Base-by-base conservation (phyloP, 2,888 invertebrate species). In the Philonicus albiceps region DNA sequence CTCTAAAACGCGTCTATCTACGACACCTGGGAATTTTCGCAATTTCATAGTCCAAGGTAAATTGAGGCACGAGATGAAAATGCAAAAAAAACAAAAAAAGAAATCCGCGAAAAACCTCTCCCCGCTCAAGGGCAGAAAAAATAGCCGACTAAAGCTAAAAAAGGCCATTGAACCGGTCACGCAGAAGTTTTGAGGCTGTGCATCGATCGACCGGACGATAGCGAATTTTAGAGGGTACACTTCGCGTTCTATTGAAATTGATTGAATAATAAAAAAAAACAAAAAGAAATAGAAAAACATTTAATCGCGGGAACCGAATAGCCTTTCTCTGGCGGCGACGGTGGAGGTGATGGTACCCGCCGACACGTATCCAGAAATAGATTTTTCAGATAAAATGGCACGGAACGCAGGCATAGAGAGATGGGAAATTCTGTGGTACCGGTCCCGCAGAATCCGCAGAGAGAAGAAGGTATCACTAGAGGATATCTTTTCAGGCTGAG, bases 401-500 rank as follows among this genome's bases (percentile, higher is more conserved):
- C 64, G 64, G 11, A 64, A 27, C 64, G 64, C 27, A 64, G 11
- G 64, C 19, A 64, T 3, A 64, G 64, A 64, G 64, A 64, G 64
- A 64, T 64, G 64, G 64, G 64, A 64, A 64, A 64, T 64, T 64
- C 64, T 64, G 64, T 64, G 22, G 64, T 4, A 64, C 64, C 27
- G 64, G 27, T 11, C 64, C 64, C 64, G 22, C 64, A 64, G 64
- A 64, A 64, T 64, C 64, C 64, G 64, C 64, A 64, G 2, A 76
- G 40, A 40, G 19, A 37, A 43, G 40, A 43, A 43, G 40, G 43
- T 37, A 76, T 76, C 76, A 76, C 22, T 76, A 22, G 76, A 76
- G 76, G 76, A 43, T 76, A 37, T 76, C 76, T 76, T 37, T 76
- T 37, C 76, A 76, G 76, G 11, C 19, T 76, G 76, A 22, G 76